These are phyloP conservation scores for Drosophila hydei DNA, from an alignment of 1,140 invertebrate species.

Conservation along the genomic window DNA sequence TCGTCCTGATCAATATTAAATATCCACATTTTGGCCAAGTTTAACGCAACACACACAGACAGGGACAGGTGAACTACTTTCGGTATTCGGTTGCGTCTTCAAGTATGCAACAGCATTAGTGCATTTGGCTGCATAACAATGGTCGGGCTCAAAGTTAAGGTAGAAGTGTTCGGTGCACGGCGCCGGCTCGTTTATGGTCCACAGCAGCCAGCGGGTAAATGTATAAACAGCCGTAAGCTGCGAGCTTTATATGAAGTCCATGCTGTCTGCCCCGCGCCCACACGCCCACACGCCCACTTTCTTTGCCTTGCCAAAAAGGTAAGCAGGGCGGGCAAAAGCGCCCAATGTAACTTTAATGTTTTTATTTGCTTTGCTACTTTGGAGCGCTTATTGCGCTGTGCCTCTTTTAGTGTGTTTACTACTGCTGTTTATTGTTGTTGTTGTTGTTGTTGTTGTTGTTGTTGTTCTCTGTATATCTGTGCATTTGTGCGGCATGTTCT, in stretches of 20 bases:
- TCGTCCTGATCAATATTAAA: constrained; percentile 39
- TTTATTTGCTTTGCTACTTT: constrained; percentile 67
- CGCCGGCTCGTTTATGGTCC: constrained; percentile 16
- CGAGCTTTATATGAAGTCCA: constrained; percentile 47
- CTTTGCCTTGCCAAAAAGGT: constrained; percentile 51
- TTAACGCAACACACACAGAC: background rate
- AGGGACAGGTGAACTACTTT: background rate
- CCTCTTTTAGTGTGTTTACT: constrained; percentile 20
- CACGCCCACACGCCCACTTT: constrained; percentile 11
- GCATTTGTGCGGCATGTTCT: constrained; percentile 16
- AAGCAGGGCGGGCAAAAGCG: constrained; percentile 40
- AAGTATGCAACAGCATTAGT: constrained; percentile 62
- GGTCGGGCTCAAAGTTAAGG: constrained; percentile 29
- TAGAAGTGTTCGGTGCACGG: constrained; percentile 21
- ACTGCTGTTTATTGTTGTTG: constrained; percentile 79
- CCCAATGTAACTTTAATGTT: constrained; percentile 69
- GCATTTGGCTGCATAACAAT: constrained; percentile 60
- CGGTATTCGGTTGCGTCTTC: constrained; percentile 10
- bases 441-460: constrained; percentile 22
- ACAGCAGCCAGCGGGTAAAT: constrained; percentile 1
- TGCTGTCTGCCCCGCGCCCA: constrained; percentile 7
- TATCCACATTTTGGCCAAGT: constrained; percentile 20
- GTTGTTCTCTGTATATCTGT: constrained; percentile 12
- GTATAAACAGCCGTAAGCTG: constrained; percentile 44
- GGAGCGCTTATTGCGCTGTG: constrained; percentile 51